Base-by-base conservation (phyloP, 2,888 invertebrate genomes). In the Volucella zonaria region DNA sequence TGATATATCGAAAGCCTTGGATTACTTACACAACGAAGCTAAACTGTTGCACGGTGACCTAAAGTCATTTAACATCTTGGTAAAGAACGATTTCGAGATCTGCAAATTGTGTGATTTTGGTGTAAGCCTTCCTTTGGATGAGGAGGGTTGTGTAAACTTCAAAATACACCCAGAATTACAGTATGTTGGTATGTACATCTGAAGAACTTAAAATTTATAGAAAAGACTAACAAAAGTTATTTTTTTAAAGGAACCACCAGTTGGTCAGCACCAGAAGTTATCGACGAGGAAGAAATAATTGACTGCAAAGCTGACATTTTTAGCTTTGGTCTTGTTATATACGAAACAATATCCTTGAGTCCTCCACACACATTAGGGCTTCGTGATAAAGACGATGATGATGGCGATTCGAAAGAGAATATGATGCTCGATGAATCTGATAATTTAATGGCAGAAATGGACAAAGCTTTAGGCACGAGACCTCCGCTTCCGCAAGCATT, bases 91-190 rank as follows among this genome's bases (percentile, higher is more conserved):
- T 89, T 96, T 96, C 90, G 93, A 93, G 40, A 93, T 93, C 1
- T 95, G 96, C 87, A 97, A 97, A 90, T 91, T 97, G 15, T 96
- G 97, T 88, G 97, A 97, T 91, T 97, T 97, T 90, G 97, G 97
- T 3, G 96, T 96, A n/a, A 94, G 95, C 31, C 88, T 96, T 81
- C 95, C 95, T 0, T 90, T 97, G 1, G 94, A 94, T 58, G 92
- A 94, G 81, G 93, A 94, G 88, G 95, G 95, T 0, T 91, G 92
- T 2, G 89, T 96, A 31, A 93, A 95, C 87, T 92, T 93, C 82
- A 91, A 92, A 12, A 92, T 91, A 38, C 93, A 93, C 54, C 93
- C 92, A 3, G 92, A 93, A 12, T 92, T 93, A 23, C 90, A 92
- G 12, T 97, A 96, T 91, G 93, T 94, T 87, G 94, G 94, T 94